Evolutionary conservation across 2,888 invertebrate species (phyloP), one percentile per base, ranked within the genome.

Genomic region (Hyalella azteca): DNA sequence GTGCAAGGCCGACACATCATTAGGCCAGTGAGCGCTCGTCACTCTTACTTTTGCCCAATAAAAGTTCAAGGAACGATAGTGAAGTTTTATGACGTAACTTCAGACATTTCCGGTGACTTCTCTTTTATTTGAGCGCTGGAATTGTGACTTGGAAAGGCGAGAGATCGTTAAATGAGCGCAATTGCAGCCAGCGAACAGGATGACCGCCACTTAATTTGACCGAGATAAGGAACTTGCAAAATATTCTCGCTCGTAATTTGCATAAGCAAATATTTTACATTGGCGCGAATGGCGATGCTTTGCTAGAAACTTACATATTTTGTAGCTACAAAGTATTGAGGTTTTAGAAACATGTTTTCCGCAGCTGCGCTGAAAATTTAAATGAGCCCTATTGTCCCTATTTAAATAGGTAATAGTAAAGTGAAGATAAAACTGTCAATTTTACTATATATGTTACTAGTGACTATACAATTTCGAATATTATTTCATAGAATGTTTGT

Each of bases 51-150:
- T 66, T 66, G 19, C 29, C 19, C 66, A 36, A n/a, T 11, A 29
- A 66, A 66, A 66, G 36, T 66, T 66, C 36, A 19, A 19, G 29
- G 32, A 36, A 15, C 66, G 66, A 66, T 66, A 66, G 66, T 32
- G 66, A 66, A 66, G 66, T 66, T 66, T 66, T 66, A 66, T 29
- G 66, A 19, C 5, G 36, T 3, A 29, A 66, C 36, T 66, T 29
- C 29, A 32, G 22, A 29, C 19, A 19, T 15, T 66, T 66, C 66
- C 54, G 54, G 54, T 54, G 54, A 26, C 54, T 26, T 13, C 19
- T 54, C 54, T 54, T 13, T 26, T 22, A 54, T 54, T 54, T 54
- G 54, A 22, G 29, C 13, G 26, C 54, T 9, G 29, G 54, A 54
- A 54, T 54, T 54, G 29, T 54, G 7, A 4, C 5, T 5, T 22